Evolutionary conservation across 2,797 vertebrate species (phyloP).

Genomic region (Centroberyx gerrardi): DNA sequence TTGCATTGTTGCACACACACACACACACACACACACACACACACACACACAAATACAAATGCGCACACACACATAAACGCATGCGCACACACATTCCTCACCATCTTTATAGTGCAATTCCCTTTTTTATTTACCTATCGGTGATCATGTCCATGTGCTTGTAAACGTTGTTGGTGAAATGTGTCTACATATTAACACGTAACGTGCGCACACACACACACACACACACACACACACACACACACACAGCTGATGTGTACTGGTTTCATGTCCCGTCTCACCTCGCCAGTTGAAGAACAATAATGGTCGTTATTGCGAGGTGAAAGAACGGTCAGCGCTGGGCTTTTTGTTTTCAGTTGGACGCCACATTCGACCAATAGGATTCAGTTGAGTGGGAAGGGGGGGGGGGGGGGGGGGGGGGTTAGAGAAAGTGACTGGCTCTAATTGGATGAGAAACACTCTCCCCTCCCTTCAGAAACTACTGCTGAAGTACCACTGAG

Average conservation of each 20-base stretch:
- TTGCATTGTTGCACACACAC: slow-evolving; percentile 33
- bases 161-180: slow-evolving; percentile 62
- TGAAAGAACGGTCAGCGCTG: slow-evolving; percentile 60
- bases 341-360: slow-evolving; percentile 39
- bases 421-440: not conserved
- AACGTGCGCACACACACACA: slow-evolving; percentile 6
- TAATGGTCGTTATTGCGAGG: slow-evolving; percentile 44
- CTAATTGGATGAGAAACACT: no score
- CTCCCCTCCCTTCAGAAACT: no score
- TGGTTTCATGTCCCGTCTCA: no score
- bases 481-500: no score
- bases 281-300: slow-evolving; percentile 49
- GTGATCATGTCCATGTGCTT: slow-evolving; percentile 70
- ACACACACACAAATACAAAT: not conserved
- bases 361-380: slow-evolving; percentile 27
- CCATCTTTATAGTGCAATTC: slow-evolving; percentile 58
- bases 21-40: slow-evolving; percentile 18
- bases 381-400: not conserved
- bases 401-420: not conserved
- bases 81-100: slow-evolving; percentile 22
- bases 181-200: slow-evolving; percentile 37
- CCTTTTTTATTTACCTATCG: slow-evolving; percentile 51
- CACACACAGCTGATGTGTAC: slow-evolving; percentile 5
- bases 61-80: not conserved
- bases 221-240: slow-evolving; percentile 4